Evolutionary conservation across 2,797 vertebrate genomes (phyloP), one percentile per base, ranked within the genome.

Genomic region (Spinibarbus caldwelli): DNA sequence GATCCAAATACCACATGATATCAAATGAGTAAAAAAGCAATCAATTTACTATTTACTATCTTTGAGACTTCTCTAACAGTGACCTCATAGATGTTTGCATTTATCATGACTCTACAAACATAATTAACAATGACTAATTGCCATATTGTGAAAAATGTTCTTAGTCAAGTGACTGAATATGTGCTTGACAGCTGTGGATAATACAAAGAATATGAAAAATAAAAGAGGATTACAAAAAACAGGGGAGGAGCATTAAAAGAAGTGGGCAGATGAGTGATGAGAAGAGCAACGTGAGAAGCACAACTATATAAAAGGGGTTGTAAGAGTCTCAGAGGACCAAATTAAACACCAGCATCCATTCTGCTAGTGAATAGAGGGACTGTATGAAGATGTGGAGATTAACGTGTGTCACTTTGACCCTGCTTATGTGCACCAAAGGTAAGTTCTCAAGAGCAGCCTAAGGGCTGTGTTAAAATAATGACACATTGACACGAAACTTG

Each of bases 371-470:
- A 17, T 15, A 77, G 26, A 57, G 15, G 15, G 21, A 57, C 34
- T 57, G 73, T 19, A 21, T 64, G 83, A 72, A 81, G n/a, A 89
- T 89, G 88, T 71, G 82, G 78, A 84, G 49, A 62, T 11, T 67
- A 62, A 54, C 38, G 6, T 68, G 67, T 75, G 31, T 68, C 23
- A 6, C 73, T 47, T 80, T 89, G 38, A 34, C 15, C 15, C 54
- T 89, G 14, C 36, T 82, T 78, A 36, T 87, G 5, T 82, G 26
- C 36, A 23, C 75, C 5, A 52, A 68, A 82, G 88, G 88, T 89
- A 87, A 87, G 57, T 2, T 62, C 2, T 62, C 26, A 12, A 23
- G 10, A 75, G 10, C 26, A 49, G 17, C 6, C 43, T 73, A 29
- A 47, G 10, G 26, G 2, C 26, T 21, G 49, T n/a, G 29, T 31